Percentiles rank a stretch among this genome's conserved stretches.
Conservation (phyloP, 2,888 invertebrate genomes). For the Macrosiphum euphorbiae region DNA sequence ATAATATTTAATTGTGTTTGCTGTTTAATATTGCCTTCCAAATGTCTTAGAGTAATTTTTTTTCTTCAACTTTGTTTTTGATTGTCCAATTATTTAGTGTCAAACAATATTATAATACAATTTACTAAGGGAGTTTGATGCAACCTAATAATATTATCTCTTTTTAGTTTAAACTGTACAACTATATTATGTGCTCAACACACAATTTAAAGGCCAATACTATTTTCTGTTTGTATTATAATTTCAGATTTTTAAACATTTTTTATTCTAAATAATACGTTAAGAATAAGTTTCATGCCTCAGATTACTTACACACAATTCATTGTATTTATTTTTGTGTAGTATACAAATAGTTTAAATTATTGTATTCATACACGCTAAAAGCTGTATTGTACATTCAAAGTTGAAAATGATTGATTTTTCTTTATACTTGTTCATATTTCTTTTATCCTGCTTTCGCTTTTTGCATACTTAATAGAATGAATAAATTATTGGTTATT, state of each 20-base stretch:
- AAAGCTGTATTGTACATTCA: not conserved
- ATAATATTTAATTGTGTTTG: not conserved
- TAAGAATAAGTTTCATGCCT: not conserved
- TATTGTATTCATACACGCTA: not conserved
- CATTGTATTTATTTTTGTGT: not conserved
- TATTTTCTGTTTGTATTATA: not conserved
- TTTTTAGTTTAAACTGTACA: not conserved
- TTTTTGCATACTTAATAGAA: constrained; percentile 16
- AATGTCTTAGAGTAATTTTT: not conserved
- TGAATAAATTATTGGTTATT: constrained; percentile 34
- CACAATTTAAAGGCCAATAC: not conserved
- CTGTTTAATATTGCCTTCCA: not conserved
- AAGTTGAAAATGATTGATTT: not conserved
- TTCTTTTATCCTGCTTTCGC: not conserved
- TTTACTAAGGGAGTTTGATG: not conserved
- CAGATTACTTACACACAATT: not conserved
- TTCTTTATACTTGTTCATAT: not conserved
- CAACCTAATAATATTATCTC: not conserved
- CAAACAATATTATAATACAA: not conserved
- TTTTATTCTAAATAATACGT: not conserved
- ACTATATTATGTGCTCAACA: not conserved
- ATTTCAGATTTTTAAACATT: not conserved
- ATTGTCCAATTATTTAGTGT: not conserved
- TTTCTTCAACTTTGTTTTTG: not conserved
- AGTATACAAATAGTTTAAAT: not conserved